phyloP scores from a whole-genome alignment of 2,113 vertebrate species.

The Callospermophilus lateralis region DNA sequence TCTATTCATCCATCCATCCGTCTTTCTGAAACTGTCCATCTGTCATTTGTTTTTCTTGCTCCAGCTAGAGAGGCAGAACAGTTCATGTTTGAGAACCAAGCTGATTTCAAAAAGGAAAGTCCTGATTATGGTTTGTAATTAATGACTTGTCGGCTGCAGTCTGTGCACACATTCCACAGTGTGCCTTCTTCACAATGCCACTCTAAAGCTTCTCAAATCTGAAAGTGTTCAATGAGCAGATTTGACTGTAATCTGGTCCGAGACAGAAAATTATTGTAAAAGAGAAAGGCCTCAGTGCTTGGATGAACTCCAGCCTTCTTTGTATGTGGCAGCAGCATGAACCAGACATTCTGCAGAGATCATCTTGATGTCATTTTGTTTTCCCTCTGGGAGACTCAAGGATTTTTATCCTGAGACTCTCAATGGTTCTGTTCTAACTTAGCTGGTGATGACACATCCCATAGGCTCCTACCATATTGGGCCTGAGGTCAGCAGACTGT shows the following conservation, averaged over 20 bases:
- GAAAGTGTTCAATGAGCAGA: background rate
- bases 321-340: background rate
- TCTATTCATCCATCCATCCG: background rate
- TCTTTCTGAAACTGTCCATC: too few species aligned
- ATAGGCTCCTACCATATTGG: slow-evolving; percentile 6
- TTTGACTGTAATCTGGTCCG: background rate
- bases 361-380: slow-evolving; percentile 2
- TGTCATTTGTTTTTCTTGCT: background rate
- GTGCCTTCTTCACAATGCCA: background rate
- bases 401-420: slow-evolving; percentile 32
- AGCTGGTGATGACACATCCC: slow-evolving; percentile 24
- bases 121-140: background rate
- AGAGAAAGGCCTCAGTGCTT: background rate
- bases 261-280: slow-evolving; percentile 6
- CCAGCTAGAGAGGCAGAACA: background rate
- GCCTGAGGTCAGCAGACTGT: background rate
- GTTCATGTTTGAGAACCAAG: background rate
- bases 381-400: background rate
- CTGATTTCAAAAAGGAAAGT: background rate
- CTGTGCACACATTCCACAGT: background rate
- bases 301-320: background rate
- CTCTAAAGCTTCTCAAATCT: background rate
- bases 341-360: background rate
- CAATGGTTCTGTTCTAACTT: slow-evolving; percentile 26
- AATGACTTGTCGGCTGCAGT: background rate